Evolutionary conservation across 2,113 vertebrate species (phyloP).

Genomic region (Trogon surrucura): DNA sequence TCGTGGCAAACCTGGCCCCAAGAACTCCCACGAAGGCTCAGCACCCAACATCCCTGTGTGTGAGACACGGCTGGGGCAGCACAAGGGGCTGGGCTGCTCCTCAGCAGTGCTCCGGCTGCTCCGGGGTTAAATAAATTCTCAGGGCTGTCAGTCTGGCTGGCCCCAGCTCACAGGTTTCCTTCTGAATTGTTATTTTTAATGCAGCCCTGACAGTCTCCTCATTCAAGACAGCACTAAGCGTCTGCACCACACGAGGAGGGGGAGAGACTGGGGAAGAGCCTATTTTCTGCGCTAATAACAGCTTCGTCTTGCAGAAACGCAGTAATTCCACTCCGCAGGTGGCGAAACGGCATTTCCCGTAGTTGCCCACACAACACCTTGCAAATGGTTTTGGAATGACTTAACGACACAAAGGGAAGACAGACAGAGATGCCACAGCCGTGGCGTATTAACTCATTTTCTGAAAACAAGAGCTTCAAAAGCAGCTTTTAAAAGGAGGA

Average conservation of each 20-base stretch:
- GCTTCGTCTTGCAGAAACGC: not conserved
- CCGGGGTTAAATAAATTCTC: not conserved
- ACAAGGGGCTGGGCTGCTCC: rapidly evolving
- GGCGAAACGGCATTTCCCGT: not conserved
- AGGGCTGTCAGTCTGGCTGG: not conserved
- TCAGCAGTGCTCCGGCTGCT: not conserved
- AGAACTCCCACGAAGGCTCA: rapidly evolving
- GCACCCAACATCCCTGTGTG: rapidly evolving
- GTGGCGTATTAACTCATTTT: not conserved
- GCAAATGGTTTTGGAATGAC: not conserved
- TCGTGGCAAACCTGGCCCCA: not conserved
- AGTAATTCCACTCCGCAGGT: not conserved
- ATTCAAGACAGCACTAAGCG: not conserved
- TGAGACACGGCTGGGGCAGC: rapidly evolving
- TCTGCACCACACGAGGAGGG: not conserved
- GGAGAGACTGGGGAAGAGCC: not conserved
- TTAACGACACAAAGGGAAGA: not conserved
- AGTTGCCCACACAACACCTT: not conserved
- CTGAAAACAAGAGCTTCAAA: not conserved
- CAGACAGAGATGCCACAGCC: not conserved
- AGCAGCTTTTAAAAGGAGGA: not conserved
- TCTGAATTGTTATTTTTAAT: slow-evolving; percentile 21
- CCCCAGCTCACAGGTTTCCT: not conserved
- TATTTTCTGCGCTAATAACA: not conserved
- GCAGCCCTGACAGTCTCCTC: not conserved